Percentiles rank a stretch among this genome's conserved stretches.
phyloP scores from a whole-genome alignment of 2,888 invertebrate species.

The Phortica okadai region DNA sequence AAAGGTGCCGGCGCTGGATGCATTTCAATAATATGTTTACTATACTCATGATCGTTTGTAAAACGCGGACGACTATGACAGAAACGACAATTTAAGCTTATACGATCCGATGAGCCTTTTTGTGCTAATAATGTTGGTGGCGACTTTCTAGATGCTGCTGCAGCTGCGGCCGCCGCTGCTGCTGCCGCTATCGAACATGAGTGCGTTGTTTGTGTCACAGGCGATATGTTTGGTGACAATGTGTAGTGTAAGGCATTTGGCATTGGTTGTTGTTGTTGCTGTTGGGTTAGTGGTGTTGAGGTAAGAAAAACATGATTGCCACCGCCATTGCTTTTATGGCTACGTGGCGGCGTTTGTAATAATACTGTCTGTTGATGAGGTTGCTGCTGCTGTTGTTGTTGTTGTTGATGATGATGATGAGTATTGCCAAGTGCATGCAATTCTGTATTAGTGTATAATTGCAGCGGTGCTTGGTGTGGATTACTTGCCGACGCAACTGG shows the following conservation, averaged over 20 bases:
- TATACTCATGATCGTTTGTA: conserved; percentile 68
- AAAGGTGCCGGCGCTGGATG: conserved; percentile 69
- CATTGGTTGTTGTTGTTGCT: conserved; percentile 10
- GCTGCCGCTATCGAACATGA: neutral
- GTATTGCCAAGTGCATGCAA: conserved; percentile 35
- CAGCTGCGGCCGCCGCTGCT: neutral
- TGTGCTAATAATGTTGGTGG: conserved; percentile 26
- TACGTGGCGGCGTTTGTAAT: conserved; percentile 37
- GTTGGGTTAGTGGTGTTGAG: neutral
- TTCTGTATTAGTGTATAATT: conserved; percentile 48
- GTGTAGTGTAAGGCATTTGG: conserved; percentile 9
- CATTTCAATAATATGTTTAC: conserved; percentile 69
- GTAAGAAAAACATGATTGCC: neutral
- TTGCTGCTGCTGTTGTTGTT: conserved; percentile 43
- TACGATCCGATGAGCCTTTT: conserved; percentile 47
- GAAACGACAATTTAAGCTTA: conserved; percentile 66
- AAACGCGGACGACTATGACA: conserved; percentile 73
- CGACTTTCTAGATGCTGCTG: neutral
- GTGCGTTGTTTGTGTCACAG: neutral
- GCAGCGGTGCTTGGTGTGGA: conserved; percentile 61
- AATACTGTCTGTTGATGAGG: conserved; percentile 54
- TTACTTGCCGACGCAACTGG: conserved; percentile 63
- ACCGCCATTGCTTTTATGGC: conserved; percentile 5
- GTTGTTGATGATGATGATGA: conserved; percentile 21
- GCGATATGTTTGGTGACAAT: neutral